phyloP scores from a whole-genome alignment of 2,113 vertebrate species.

The Tragelaphus strepsiceros region DNA sequence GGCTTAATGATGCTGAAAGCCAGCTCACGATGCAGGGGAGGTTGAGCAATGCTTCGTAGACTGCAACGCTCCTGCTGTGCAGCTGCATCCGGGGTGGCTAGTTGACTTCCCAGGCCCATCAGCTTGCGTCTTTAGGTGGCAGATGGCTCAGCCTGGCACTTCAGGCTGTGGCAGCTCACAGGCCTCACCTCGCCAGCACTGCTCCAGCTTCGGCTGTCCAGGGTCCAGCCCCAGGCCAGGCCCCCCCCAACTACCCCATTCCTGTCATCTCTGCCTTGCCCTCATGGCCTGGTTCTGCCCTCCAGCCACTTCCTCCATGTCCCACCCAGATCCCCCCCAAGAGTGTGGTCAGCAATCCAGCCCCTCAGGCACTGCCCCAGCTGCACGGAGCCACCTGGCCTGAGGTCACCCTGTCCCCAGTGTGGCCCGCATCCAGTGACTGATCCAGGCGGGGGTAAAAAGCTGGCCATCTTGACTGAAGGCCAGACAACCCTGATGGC shows the following conservation, averaged over 20 bases:
- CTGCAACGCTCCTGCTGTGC: neutral
- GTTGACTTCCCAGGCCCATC: neutral
- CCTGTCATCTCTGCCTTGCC: neutral
- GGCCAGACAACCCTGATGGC: neutral
- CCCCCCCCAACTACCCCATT: rapidly evolving
- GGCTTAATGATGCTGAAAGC: neutral
- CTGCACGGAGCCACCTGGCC: neutral
- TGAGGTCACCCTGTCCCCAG: neutral
- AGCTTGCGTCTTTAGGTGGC: neutral
- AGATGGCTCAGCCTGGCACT: neutral
- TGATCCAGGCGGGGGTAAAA: neutral
- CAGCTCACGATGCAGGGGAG: neutral
- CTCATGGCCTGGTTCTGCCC: neutral
- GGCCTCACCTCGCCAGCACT: neutral
- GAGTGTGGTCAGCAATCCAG: neutral
- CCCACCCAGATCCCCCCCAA: neutral
- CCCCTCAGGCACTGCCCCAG: neutral
- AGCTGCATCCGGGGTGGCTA: neutral
- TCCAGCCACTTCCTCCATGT: too few relatives aligned
- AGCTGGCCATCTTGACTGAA: neutral
- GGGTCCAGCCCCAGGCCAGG: neutral
- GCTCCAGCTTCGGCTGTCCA: neutral
- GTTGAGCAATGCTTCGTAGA: neutral
- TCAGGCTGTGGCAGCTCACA: neutral
- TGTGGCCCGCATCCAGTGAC: neutral